These are phyloP conservation scores for Acanthurus tractus DNA, from an alignment of 2,797 vertebrate species.

Conservation along the genomic window DNA sequence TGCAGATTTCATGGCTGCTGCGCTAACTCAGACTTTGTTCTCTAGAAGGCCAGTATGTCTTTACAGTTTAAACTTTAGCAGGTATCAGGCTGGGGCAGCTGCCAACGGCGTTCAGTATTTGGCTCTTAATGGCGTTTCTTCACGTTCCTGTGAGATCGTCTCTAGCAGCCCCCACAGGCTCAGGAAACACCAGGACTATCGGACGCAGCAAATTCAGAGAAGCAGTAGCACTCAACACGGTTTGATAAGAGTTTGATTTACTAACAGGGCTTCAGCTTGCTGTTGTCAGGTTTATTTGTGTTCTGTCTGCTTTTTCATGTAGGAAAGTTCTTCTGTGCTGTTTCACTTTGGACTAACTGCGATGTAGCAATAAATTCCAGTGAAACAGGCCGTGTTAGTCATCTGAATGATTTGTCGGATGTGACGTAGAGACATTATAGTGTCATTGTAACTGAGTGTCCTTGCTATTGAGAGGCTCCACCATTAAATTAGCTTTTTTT, in stretches of 20 bases:
- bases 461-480: background rate
- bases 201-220: conserved; percentile 31
- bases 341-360: conserved; percentile 14
- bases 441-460: conserved; percentile 6
- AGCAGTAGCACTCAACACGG: conserved; percentile 33
- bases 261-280: conserved; percentile 4
- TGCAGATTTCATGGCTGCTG: conserved; percentile 34
- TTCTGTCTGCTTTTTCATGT: conserved; percentile 4
- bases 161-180: background rate
- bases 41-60: conserved; percentile 50
- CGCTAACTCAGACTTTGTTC: conserved; percentile 69
- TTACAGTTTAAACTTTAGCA: conserved; percentile 40
- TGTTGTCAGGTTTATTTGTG: background rate
- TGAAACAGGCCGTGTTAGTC: conserved; percentile 37
- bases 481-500: conserved; percentile 7
- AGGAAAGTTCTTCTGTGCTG: conserved; percentile 12
- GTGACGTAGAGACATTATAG: conserved; percentile 20
- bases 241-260: conserved; percentile 56
- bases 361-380: conserved; percentile 16
- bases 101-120: background rate
- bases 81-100: background rate
- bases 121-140: conserved; percentile 79
- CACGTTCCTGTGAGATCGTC: conserved; percentile 70
- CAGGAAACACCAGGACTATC: conserved; percentile 11
- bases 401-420: conserved; percentile 24